phyloP scores from a whole-genome alignment of 2,888 invertebrate species.

The Byasa hedistus region DNA sequence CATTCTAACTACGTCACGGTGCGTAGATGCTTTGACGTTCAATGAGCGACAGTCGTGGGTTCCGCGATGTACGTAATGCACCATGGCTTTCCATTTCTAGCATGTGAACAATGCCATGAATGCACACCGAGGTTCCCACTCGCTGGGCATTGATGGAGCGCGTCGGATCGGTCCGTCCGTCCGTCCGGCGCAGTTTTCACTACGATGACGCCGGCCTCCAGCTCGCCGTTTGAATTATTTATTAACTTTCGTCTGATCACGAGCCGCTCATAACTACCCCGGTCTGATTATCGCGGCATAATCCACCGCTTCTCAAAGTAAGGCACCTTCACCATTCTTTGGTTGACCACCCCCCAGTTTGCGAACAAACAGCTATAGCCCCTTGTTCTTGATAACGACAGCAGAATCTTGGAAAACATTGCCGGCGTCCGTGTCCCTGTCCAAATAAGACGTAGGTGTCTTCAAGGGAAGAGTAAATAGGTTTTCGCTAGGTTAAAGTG shows the following conservation, averaged over 20 bases:
- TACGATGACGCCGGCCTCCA: conserved; percentile 9
- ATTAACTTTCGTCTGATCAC: conserved; percentile 26
- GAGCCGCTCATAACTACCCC: background rate
- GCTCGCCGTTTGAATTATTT: conserved; percentile 33
- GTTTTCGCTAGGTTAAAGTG: too few relatives aligned
- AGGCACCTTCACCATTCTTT: too few relatives aligned
- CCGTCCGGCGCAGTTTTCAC: conserved; percentile 20
- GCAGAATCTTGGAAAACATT: too few relatives aligned
- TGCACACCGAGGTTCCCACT: conserved; percentile 1
- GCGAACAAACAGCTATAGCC: too few relatives aligned
- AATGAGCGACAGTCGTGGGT: background rate
- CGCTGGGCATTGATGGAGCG: conserved; percentile 30
- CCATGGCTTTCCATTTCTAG: conserved; percentile 15
- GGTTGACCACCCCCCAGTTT: too few relatives aligned
- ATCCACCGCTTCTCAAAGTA: too few relatives aligned
- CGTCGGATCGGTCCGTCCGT: conserved; percentile 12
- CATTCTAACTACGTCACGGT: too few relatives aligned
- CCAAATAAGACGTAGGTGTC: too few relatives aligned
- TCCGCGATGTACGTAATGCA: conserved; percentile 5
- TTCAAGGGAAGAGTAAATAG: too few relatives aligned
- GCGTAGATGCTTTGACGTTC: too few relatives aligned
- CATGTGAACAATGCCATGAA: conserved; percentile 19
- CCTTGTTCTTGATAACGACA: too few relatives aligned
- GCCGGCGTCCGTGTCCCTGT: too few relatives aligned
- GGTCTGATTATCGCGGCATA: background rate